These are phyloP conservation scores for Villa cingulata DNA, from an alignment of 2,888 invertebrate species.

Conservation along the genomic window DNA sequence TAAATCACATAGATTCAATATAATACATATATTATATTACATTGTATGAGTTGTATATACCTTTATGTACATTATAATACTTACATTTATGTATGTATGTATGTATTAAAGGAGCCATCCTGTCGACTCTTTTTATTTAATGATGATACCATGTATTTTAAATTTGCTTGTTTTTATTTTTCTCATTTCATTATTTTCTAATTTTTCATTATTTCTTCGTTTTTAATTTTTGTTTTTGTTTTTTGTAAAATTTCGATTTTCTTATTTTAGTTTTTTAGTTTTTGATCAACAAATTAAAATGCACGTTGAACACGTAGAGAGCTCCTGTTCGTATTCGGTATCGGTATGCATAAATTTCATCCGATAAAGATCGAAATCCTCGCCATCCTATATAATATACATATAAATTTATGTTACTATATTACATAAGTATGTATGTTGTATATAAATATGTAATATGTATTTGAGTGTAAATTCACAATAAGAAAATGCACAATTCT, in stretches of 20 bases:
- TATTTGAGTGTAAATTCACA: no score
- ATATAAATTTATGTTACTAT: no score
- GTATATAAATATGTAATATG: background rate
- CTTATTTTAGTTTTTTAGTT: background rate
- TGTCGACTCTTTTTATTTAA: no score
- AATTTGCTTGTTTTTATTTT: background rate
- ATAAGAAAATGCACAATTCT: no score
- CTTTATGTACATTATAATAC: no score
- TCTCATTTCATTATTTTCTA: no score
- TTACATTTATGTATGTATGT: background rate
- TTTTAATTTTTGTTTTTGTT: background rate
- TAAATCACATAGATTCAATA: no score
- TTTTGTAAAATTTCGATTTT: no score
- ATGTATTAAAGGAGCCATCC: background rate
- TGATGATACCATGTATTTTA: background rate
- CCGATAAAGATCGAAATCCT: conserved; percentile 12
- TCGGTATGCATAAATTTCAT: conserved; percentile 14
- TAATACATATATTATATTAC: no score
- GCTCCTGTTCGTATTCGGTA: conserved; percentile 12
- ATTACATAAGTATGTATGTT: no score
- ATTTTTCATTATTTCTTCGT: background rate
- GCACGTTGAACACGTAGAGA: conserved; percentile 11
- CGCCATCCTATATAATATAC: background rate
- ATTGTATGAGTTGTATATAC: no score
- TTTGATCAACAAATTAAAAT: conserved; percentile 12